phyloP scores from a whole-genome alignment of 30 jellyfish, hydroid and myxozoan genomes.

The Phacellophora camtschatica region DNA sequence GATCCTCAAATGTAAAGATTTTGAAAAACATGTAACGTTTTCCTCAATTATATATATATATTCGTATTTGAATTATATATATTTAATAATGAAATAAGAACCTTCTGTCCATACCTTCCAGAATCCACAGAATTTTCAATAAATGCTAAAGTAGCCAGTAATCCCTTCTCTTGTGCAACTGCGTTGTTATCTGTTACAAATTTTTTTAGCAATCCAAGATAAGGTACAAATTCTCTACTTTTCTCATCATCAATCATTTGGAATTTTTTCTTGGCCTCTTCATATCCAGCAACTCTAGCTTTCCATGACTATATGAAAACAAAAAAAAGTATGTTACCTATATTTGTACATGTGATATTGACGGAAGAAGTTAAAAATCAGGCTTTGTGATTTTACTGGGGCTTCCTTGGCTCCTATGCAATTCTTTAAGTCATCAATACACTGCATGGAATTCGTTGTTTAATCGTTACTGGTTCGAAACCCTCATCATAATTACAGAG shows the following conservation, averaged over 20 bases:
- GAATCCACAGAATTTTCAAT: slow-evolving; percentile 90
- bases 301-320: slow-evolving; percentile 81
- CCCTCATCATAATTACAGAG: no score
- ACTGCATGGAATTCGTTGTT: no score
- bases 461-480: no score
- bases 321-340: no score
- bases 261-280: slow-evolving; percentile 92
- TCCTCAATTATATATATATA: no score
- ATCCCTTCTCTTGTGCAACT: slow-evolving; percentile 98
- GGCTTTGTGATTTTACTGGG: no score
- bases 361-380: no score
- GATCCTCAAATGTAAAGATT: no score
- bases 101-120: slow-evolving; percentile 63
- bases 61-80: not conserved
- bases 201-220: slow-evolving; percentile 78
- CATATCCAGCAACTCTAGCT: slow-evolving; percentile 99
- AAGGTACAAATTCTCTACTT: slow-evolving; percentile 72
- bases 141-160: slow-evolving; percentile 72
- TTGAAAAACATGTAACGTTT: no score
- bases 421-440: no score
- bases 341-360: no score
- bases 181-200: slow-evolving; percentile 94
- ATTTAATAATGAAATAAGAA: not conserved
- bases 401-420: no score
- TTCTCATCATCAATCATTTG: slow-evolving; percentile 74